A percentile compares a stretch with the other conserved stretches of the same genome.
These are phyloP conservation scores for Meteorus sp. DNA, from an alignment of 1,140 invertebrate genomes.

Conservation along the genomic window DNA sequence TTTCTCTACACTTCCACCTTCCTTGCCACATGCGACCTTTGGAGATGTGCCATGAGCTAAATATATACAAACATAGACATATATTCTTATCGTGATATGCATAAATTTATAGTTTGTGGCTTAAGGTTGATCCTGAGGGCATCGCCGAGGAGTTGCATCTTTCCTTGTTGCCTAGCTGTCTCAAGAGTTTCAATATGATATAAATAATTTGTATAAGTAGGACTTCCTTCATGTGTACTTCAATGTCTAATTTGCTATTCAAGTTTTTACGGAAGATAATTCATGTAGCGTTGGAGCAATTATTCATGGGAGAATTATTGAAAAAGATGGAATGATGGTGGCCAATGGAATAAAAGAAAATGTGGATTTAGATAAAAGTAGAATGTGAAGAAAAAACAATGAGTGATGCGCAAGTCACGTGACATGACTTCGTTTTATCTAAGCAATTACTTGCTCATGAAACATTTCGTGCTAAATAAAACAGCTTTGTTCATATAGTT, in stretches of 20 bases:
- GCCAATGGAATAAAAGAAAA: too few species aligned
- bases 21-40: slow-evolving; percentile 36
- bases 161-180: neutral
- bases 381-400: too few species aligned
- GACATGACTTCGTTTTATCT: slow-evolving; percentile 4
- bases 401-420: neutral
- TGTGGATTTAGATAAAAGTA: neutral
- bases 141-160: slow-evolving; percentile 17
- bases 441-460: slow-evolving; percentile 2
- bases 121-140: slow-evolving; percentile 42
- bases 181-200: neutral
- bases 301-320: too few species aligned
- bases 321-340: too few species aligned
- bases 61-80: too few species aligned
- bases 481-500: slow-evolving; percentile 3
- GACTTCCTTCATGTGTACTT: too few species aligned
- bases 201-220: too few species aligned
- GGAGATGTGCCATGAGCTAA: slow-evolving; percentile 35
- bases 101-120: slow-evolving; percentile 54
- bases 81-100: slow-evolving; percentile 54
- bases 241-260: too few species aligned
- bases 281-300: too few species aligned
- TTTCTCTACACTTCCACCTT: too few species aligned
- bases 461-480: slow-evolving; percentile 18
- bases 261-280: too few species aligned